These are phyloP conservation scores for Pimephales promelas DNA, from an alignment of 2,113 vertebrate species.

Conservation along the genomic window DNA sequence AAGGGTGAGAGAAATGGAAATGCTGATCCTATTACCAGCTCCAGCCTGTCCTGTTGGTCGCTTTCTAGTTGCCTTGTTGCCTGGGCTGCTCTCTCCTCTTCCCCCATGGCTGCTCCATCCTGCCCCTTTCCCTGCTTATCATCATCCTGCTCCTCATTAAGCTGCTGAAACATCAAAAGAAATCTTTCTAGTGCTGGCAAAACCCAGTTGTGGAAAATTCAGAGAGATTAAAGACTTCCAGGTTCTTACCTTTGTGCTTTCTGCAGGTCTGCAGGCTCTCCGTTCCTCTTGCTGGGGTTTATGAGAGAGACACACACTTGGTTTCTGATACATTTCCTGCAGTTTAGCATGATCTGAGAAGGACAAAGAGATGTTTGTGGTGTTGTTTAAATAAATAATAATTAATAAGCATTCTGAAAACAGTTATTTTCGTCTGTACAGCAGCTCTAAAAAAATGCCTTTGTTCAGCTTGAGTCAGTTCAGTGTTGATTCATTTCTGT, in stretches of 20 bases:
- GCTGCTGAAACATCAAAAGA: conserved; percentile 64
- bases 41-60: conserved; percentile 70
- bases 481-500: too few species aligned
- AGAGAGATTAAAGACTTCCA: background rate
- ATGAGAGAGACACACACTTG: too few species aligned
- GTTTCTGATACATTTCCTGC: conserved; percentile 42
- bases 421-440: too few species aligned
- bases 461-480: too few species aligned
- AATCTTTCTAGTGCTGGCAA: background rate
- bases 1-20: background rate
- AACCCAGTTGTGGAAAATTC: background rate
- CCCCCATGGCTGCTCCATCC: conserved; percentile 73
- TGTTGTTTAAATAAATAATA: too few species aligned
- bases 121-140: conserved; percentile 78
- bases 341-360: conserved; percentile 61
- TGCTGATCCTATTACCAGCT: conserved; percentile 67
- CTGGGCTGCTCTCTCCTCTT: conserved; percentile 61
- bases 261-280: background rate
- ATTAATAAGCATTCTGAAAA: too few species aligned
- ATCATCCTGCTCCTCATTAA: conserved; percentile 69
- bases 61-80: conserved; percentile 70
- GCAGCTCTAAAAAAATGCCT: too few species aligned
- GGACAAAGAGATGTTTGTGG: background rate
- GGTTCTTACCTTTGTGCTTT: conserved; percentile 32
- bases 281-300: background rate